Percentiles rank a stretch among this genome's conserved stretches.
Conservation (phyloP, 2,113 vertebrate genomes). For the Antennarius striatus region DNA sequence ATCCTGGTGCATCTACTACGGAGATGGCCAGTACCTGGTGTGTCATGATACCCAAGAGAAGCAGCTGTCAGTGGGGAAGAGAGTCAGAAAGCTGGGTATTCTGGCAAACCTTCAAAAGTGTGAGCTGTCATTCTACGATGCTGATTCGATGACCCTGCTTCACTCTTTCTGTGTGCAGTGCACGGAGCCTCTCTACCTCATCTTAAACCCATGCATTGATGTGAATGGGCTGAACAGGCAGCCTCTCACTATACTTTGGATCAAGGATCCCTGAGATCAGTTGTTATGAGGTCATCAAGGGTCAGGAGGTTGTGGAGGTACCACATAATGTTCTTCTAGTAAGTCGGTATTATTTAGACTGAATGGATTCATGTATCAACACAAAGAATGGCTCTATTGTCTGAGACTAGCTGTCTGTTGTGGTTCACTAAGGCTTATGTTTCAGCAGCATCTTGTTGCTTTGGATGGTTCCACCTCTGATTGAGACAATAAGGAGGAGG, state of each 20-base stretch:
- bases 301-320: too few species aligned
- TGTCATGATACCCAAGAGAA: slow-evolving; percentile 71
- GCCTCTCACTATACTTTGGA: slow-evolving; percentile 66
- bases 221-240: slow-evolving; percentile 67
- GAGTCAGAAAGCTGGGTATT: slow-evolving; percentile 68
- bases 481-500: too few species aligned
- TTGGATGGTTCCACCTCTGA: too few species aligned
- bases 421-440: too few species aligned
- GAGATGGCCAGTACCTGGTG: slow-evolving; percentile 70
- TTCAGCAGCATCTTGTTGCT: too few species aligned
- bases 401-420: too few species aligned
- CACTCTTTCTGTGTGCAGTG: slow-evolving; percentile 66
- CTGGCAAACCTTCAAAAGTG: slow-evolving; percentile 66
- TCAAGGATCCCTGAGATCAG: slow-evolving; percentile 58
- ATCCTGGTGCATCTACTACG: slow-evolving; percentile 74
- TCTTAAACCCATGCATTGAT: slow-evolving; percentile 74
- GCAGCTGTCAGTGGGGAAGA: slow-evolving; percentile 54
- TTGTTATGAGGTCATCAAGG: not conserved
- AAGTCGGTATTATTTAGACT: too few species aligned
- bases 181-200: slow-evolving; percentile 59
- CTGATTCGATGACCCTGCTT: slow-evolving; percentile 58
- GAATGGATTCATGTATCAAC: too few species aligned
- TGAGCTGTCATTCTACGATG: slow-evolving; percentile 73
- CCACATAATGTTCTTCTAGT: too few species aligned
- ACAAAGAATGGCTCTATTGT: too few species aligned